Base-by-base conservation (phyloP, 1,140 invertebrate species). In the Periplaneta americana region DNA sequence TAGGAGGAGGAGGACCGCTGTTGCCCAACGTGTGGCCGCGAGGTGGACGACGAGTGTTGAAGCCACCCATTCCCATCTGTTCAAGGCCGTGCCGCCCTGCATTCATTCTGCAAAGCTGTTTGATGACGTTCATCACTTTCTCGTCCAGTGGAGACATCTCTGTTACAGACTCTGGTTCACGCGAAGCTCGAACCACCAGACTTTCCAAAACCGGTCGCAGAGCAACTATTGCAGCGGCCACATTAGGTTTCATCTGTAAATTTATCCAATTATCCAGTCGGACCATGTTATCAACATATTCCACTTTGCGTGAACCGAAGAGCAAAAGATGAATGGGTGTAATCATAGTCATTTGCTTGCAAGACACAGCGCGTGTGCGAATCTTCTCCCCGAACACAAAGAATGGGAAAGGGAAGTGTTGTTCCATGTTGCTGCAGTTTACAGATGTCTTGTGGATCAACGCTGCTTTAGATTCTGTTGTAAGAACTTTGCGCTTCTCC, bases 301-400 rank as follows among this genome's bases (percentile, higher is more conserved):
- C 96, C 2, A 98, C 94, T 89, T 96, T 97, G n/a, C 95, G 91
- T 36, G 93, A 93, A 8, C 95, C 98, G 89, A 99, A 99, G 10
- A 99, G 87, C 82, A 99, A 87, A 9, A 99, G 88, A 88, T 99
- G 98, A 82, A 99, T 87, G 0, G 98, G 97, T 2, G 97, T 94
- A 2, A 99, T 94, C 97, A 99, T 99, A 0, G 97, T 97, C 91
- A 98, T 95, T 89, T 98, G 97, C 87, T 99, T 99, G 87, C 97
- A 99, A 22, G 96, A 96, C n/a, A 99, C 97, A 10, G 98, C 97
- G 84, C 96, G 91, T 0, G 98, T 99, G 79, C 98, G 92, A 75
- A 99, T 97, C 92, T 99, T 99, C 90, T 99, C 98, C 4, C 97
- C 97, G 88, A 99, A 99, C 39, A 99, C 96, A 87, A 99, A 99